phyloP scores from a whole-genome alignment of 2,113 vertebrate species.

The Struthio camelus region DNA sequence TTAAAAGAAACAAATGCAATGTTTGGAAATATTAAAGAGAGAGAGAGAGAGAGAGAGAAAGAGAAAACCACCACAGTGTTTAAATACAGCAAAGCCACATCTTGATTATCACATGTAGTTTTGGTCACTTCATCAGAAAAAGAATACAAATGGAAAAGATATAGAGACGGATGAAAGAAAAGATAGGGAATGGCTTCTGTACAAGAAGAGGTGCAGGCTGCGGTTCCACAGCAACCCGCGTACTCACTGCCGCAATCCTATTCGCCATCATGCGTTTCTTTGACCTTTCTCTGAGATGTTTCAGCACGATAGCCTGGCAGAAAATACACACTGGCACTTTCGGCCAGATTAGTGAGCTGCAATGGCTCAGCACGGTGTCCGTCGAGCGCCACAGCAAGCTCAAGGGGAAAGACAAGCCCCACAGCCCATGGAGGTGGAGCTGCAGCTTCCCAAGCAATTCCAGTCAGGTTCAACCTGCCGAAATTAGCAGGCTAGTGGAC shows the following conservation, averaged over 20 bases:
- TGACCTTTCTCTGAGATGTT: background rate
- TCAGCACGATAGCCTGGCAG: background rate
- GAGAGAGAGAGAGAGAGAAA: background rate
- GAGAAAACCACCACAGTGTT: background rate
- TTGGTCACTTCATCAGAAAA: background rate
- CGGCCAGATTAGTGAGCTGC: background rate
- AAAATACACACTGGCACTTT: background rate
- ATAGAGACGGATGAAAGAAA: background rate
- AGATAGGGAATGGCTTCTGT: background rate
- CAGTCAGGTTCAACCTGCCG: background rate
- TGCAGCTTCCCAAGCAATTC: background rate
- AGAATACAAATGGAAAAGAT: background rate
- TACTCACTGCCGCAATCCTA: background rate
- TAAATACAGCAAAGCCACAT: background rate
- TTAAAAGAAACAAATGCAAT: rapidly evolving
- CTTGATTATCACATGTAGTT: background rate
- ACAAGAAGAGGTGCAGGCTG: background rate
- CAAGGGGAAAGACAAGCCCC: too few species aligned
- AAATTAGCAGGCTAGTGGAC: background rate
- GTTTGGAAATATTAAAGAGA: background rate
- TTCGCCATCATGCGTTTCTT: background rate
- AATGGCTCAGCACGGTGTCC: background rate
- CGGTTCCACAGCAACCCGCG: background rate
- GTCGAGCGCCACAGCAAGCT: too few species aligned
- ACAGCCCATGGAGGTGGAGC: background rate